A percentile compares a stretch with the other conserved stretches of the same genome.
phyloP scores from a whole-genome alignment of 1,140 invertebrate genomes.

The Diabrotica undecimpunctata region DNA sequence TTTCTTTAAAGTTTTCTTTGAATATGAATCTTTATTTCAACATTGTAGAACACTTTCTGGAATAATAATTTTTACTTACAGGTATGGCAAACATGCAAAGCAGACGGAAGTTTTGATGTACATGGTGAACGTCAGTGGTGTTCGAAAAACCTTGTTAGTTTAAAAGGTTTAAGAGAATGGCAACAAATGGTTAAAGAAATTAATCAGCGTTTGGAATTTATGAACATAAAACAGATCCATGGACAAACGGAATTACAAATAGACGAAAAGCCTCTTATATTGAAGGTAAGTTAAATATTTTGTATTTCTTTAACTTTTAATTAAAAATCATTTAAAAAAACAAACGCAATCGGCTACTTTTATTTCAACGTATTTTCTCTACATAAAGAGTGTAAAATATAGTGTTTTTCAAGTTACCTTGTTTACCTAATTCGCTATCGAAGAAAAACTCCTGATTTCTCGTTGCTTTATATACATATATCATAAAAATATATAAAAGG shows the following conservation, averaged over 20 bases:
- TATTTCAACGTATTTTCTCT: no score
- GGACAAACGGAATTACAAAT: conserved; percentile 46
- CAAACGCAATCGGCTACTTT: no score
- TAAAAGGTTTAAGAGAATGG: conserved; percentile 69
- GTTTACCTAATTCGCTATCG: no score
- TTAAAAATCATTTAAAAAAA: no score
- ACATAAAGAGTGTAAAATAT: no score
- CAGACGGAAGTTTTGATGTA: conserved; percentile 32
- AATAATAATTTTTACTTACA: conserved; percentile 13
- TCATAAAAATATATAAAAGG: no score
- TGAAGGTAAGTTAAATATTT: conserved; percentile 55
- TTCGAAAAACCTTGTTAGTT: conserved; percentile 66
- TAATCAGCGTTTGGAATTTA: conserved; percentile 53
- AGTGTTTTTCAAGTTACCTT: no score
- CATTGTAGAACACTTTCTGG: no score
- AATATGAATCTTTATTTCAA: no score
- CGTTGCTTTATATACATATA: no score
- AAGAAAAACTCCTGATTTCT: no score
- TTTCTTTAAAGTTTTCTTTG: no score
- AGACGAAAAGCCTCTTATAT: conserved; percentile 54
- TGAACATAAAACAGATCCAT: conserved; percentile 52
- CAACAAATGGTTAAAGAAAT: conserved; percentile 68
- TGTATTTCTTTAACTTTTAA: neutral
- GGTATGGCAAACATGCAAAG: conserved; percentile 41
- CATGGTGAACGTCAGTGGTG: conserved; percentile 66